Evolutionary conservation across 1,140 invertebrate species (phyloP), one percentile per base, ranked within the genome.

Genomic region (Idris sp.): DNA sequence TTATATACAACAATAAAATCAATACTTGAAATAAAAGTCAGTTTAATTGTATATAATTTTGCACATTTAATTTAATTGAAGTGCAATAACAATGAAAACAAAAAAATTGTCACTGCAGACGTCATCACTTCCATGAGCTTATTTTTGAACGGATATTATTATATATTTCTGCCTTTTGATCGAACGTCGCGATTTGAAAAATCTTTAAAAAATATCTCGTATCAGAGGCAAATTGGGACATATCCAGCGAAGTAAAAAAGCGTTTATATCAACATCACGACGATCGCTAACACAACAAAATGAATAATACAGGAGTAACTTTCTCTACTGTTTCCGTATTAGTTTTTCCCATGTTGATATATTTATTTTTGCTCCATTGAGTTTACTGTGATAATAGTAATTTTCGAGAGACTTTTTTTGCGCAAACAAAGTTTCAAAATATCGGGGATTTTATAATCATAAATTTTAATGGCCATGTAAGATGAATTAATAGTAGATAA

Each of bases 341-440:
- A 64, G 51, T 36, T 58, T 72, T 62, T 64, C 43, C 19, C 28
- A 41, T 58, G 44, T 58, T 72, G 49, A 72, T 61, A 58, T 64
- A 44, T 58, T 72, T 72, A 51, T 51, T 58, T 61, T 72, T 58
- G 19, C 15, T 22, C 8, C 26, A 25, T 16, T n/a, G n/a, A 30
- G 15, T 58, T 64, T 56, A 36, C 49, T 49, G 16, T 64, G 58
- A 72, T 62, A 58, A 62, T 51, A 62, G 41, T 62, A 38, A 71
- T 59, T 69, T 59, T 35, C 18, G 19, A 36, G 13, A 46, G 26
- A 59, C 26, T 69, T 68, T 33, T 41, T 28, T 18, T 18, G 1
- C 13, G 14, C 30, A 65, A 46, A 48, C 11, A 54, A 1, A 2
- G 22, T 30, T 43, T 30, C 26, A 40, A 56, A 38, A 54, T 48